Conservation (phyloP, 2,888 invertebrate genomes). For the Microplitis deprimator region DNA sequence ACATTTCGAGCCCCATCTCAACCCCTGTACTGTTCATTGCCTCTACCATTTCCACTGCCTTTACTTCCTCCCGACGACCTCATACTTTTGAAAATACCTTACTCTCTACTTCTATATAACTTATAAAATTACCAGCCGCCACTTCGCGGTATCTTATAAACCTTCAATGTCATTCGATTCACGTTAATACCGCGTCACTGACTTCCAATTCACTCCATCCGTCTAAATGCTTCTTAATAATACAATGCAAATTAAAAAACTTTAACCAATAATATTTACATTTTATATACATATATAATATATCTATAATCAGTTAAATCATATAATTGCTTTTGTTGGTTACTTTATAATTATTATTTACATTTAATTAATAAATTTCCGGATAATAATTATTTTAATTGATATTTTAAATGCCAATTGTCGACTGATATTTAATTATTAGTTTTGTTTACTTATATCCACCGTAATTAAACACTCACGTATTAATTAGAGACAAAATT, state of each 20-base stretch:
- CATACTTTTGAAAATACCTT: slow-evolving; percentile 8
- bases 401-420: too few relatives aligned
- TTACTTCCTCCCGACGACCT: background rate
- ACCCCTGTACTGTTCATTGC: slow-evolving; percentile 16
- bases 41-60: background rate
- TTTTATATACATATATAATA: too few relatives aligned
- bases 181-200: slow-evolving; percentile 29
- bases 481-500: too few relatives aligned
- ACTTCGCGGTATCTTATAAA: slow-evolving; percentile 29
- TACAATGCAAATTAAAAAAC: slow-evolving; percentile 37
- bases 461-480: too few relatives aligned
- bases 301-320: too few relatives aligned
- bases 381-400: too few relatives aligned
- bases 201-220: background rate
- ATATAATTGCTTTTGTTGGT: too few relatives aligned
- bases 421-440: too few relatives aligned
- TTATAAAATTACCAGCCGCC: slow-evolving; percentile 31
- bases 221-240: slow-evolving; percentile 30
- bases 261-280: slow-evolving; percentile 1
- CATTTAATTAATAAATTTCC: too few relatives aligned
- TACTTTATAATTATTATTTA: too few relatives aligned
- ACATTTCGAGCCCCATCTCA: slow-evolving; percentile 15
- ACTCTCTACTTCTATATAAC: slow-evolving; percentile 6
- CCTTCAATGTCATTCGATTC: slow-evolving; percentile 39
- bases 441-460: too few relatives aligned